Percentiles rank a stretch among this genome's conserved stretches.
Conservation (phyloP, 2,797 vertebrate species). For the Tenualosa thibaudeaui region DNA sequence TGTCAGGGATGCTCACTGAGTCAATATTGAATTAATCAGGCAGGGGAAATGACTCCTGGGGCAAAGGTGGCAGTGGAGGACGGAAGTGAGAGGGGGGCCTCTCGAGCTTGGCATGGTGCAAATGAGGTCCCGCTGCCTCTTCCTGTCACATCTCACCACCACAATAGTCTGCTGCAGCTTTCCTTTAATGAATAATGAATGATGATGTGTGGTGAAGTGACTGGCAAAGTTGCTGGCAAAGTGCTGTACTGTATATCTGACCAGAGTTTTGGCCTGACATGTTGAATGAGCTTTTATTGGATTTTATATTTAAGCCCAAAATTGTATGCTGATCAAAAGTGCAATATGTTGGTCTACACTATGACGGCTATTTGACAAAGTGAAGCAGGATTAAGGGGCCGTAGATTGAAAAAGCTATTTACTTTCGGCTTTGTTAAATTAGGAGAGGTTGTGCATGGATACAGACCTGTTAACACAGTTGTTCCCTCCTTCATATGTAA, state of each 20-base stretch:
- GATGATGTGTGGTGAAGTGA: too few relatives aligned
- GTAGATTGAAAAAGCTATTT: too few relatives aligned
- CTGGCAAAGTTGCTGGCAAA: neutral
- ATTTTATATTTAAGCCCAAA: too few relatives aligned
- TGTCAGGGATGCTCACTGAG: slow-evolving; percentile 20
- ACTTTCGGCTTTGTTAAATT: too few relatives aligned
- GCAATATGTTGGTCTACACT: too few relatives aligned
- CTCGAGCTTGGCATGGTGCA: neutral
- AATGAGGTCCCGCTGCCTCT: neutral
- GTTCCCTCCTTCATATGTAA: too few relatives aligned
- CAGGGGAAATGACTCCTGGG: neutral
- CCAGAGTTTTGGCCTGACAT: neutral
- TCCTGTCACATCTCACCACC: slow-evolving; percentile 2
- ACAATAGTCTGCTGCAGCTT: neutral
- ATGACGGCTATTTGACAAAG: too few relatives aligned
- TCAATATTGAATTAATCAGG: slow-evolving; percentile 25
- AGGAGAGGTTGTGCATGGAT: too few relatives aligned
- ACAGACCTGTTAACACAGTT: too few relatives aligned
- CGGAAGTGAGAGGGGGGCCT: neutral
- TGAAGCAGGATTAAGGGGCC: too few relatives aligned
- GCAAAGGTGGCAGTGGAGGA: neutral
- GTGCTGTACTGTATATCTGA: neutral
- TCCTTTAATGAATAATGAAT: neutral
- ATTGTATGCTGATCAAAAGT: too few relatives aligned
- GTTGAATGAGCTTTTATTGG: too few relatives aligned